A percentile compares a stretch with the other conserved stretches of the same genome.
These are phyloP conservation scores for Sceliomorpha sp. DNA, from an alignment of 2,888 invertebrate genomes.

Conservation along the genomic window DNA sequence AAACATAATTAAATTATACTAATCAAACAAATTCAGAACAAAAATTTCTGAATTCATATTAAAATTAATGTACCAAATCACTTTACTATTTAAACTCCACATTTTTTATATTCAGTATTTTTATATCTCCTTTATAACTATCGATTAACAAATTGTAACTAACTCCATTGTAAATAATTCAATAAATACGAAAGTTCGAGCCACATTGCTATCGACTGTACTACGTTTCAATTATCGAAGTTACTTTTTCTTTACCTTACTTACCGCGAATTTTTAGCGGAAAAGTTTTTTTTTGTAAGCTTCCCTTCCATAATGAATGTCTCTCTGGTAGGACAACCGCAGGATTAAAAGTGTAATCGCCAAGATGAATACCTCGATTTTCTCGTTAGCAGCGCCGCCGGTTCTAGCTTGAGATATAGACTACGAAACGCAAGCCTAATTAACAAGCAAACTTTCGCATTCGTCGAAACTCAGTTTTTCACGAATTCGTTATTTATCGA, in stretches of 20 bases:
- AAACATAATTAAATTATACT: too few relatives aligned
- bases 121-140: too few relatives aligned
- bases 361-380: constrained; percentile 54
- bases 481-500: constrained; percentile 43
- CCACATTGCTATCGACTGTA: too few relatives aligned
- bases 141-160: too few relatives aligned
- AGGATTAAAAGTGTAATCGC: constrained; percentile 54
- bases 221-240: too few relatives aligned
- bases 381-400: constrained; percentile 47
- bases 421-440: constrained; percentile 52
- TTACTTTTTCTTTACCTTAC: constrained; percentile 6
- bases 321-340: constrained; percentile 26
- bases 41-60: too few relatives aligned
- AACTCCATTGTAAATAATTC: too few relatives aligned
- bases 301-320: constrained; percentile 39
- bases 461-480: constrained; percentile 35
- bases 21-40: too few relatives aligned
- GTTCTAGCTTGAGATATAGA: constrained; percentile 45
- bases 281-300: constrained; percentile 22
- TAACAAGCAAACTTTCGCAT: constrained; percentile 54
- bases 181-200: too few relatives aligned
- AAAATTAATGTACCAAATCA: too few relatives aligned
- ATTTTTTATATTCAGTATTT: too few relatives aligned
- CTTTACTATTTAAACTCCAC: too few relatives aligned
- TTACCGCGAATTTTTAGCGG: constrained; percentile 9